These are phyloP conservation scores for Actinopyga echinites DNA, from an alignment of 53 echinoderm and acorn worm species.

Conservation along the genomic window DNA sequence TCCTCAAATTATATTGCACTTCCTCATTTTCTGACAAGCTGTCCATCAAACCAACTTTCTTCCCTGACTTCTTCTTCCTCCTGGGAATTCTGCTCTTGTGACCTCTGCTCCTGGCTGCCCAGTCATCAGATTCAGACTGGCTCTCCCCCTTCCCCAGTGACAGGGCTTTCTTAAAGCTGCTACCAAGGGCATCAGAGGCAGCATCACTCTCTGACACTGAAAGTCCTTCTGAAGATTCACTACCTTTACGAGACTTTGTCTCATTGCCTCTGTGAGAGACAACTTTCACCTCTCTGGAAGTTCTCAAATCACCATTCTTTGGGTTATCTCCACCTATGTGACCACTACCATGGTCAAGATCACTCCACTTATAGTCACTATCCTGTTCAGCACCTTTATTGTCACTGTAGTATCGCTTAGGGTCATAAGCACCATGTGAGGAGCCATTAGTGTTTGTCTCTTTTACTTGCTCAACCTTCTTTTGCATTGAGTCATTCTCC, in stretches of 20 bases:
- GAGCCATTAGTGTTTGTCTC: background rate
- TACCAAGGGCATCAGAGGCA: background rate
- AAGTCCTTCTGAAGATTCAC: conserved; percentile 23
- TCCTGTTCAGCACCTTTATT: background rate
- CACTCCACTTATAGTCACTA: background rate
- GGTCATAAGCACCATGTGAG: background rate
- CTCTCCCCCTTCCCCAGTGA: conserved; percentile 57
- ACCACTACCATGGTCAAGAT: background rate
- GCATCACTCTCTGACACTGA: conserved; percentile 7
- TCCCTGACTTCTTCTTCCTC: conserved; percentile 59
- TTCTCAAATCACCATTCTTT: conserved; percentile 8
- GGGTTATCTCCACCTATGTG: background rate
- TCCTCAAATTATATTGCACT: conserved; percentile 39
- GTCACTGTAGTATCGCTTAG: conserved; percentile 44
- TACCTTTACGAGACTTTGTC: background rate
- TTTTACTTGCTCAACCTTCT: background rate
- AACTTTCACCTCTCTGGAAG: conserved; percentile 21
- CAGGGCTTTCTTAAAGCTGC: background rate
- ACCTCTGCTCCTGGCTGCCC: conserved; percentile 32
- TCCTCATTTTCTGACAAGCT: conserved; percentile 80
- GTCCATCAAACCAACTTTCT: conserved; percentile 49
- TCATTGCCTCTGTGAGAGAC: background rate
- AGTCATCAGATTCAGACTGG: conserved; percentile 79
- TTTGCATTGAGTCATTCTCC: conserved; percentile 35
- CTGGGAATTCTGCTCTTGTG: conserved; percentile 60